Conservation (phyloP, 2,797 vertebrate species). For the Amazona ochrocephala region DNA sequence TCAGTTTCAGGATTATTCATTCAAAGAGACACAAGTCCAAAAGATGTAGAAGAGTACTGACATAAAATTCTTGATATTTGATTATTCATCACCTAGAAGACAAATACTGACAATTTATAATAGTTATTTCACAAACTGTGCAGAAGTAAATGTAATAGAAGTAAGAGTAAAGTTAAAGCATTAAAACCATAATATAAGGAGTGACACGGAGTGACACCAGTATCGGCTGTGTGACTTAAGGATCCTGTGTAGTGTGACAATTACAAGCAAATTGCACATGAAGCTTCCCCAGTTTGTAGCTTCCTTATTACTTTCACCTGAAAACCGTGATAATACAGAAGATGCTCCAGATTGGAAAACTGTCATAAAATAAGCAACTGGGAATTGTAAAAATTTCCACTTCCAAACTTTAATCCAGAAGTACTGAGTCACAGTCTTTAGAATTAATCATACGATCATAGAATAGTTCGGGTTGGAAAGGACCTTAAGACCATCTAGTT, state of each 20-base stretch:
- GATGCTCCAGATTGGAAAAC: background rate
- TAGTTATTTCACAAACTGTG: background rate
- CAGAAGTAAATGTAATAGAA: background rate
- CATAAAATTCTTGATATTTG: background rate
- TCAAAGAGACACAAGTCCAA: background rate
- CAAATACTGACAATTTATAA: background rate
- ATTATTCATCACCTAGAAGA: background rate
- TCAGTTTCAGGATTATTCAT: background rate
- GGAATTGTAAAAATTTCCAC: background rate
- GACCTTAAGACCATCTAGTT: too few relatives aligned
- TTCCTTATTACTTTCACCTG: background rate
- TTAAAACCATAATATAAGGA: background rate
- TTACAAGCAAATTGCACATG: background rate
- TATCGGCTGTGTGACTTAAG: background rate
- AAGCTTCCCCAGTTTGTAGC: background rate
- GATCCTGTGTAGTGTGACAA: background rate
- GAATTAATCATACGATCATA: background rate
- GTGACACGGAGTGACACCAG: rapidly evolving
- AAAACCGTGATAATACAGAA: background rate
- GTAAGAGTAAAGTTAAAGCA: background rate
- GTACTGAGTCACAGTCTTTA: background rate
- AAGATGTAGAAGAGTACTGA: background rate
- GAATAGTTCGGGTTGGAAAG: background rate
- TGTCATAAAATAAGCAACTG: background rate
- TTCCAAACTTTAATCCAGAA: background rate